Conservation (phyloP, 2,888 invertebrate species). For the Noctua comes region DNA sequence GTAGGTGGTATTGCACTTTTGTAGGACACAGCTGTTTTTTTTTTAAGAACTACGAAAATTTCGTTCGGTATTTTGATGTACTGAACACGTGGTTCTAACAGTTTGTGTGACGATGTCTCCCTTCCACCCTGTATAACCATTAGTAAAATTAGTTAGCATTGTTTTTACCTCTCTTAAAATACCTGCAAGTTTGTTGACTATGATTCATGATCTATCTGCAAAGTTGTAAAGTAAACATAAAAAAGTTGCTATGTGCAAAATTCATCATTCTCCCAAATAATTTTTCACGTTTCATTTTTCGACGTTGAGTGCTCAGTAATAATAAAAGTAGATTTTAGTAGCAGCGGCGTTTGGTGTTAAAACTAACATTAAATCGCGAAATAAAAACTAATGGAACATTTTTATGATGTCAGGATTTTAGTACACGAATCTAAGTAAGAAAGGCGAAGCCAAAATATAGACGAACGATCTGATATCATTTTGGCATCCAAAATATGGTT, state of each 20-base stretch:
- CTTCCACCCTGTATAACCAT: neutral
- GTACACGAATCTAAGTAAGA: neutral
- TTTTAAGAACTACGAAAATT: neutral
- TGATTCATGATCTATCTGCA: conserved; percentile 5
- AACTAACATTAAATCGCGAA: conserved; percentile 32
- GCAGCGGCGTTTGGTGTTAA: conserved; percentile 20
- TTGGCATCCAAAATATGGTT: conserved; percentile 3
- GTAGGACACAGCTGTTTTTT: neutral
- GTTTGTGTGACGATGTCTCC: neutral
- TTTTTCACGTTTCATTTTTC: neutral
- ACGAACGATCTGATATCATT: neutral
- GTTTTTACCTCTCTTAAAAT: neutral
- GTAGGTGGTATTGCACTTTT: neutral
- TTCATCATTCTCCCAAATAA: neutral
- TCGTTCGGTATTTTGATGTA: neutral
- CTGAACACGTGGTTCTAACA: neutral
- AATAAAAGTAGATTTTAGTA: conserved; percentile 21
- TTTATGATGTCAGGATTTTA: conserved; percentile 37
- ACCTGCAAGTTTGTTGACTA: neutral
- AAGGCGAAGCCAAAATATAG: neutral
- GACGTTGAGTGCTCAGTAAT: neutral
- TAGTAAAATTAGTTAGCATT: neutral
- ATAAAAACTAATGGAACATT: conserved; percentile 45
- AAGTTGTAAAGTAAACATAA: neutral
- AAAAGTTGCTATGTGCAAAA: conserved; percentile 6